These are phyloP conservation scores for Formicarius rufipectus DNA, from an alignment of 2,113 vertebrate genomes.

Conservation along the genomic window DNA sequence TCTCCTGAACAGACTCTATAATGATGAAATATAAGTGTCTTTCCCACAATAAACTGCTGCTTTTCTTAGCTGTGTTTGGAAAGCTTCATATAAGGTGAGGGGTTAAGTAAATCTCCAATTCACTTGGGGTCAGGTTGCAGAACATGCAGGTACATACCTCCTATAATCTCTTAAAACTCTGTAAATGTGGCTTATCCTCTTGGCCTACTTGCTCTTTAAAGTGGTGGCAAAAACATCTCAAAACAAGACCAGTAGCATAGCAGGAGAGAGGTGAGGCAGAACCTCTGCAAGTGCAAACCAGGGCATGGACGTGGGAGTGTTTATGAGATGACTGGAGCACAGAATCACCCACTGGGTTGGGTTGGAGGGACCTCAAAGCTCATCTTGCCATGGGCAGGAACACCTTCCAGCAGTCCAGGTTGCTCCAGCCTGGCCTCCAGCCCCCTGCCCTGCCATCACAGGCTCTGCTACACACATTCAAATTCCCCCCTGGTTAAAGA, in stretches of 20 bases:
- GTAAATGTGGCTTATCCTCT: background rate
- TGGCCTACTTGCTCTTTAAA: background rate
- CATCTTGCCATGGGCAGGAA: background rate
- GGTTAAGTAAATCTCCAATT: slow-evolving; percentile 7
- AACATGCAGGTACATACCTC: background rate
- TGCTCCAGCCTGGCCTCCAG: background rate
- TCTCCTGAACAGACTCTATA: slow-evolving; percentile 43
- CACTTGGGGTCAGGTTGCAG: background rate
- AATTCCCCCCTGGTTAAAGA: background rate
- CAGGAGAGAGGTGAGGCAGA: background rate
- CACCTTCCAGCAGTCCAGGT: background rate
- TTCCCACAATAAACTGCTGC: background rate
- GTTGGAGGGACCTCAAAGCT: background rate
- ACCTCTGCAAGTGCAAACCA: background rate
- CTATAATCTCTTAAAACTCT: background rate
- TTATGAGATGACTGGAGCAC: background rate
- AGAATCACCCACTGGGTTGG: background rate
- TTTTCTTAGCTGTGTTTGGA: slow-evolving; percentile 44
- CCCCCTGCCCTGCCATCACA: background rate
- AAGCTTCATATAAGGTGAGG: background rate
- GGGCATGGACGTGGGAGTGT: background rate
- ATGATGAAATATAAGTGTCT: slow-evolving; percentile 19
- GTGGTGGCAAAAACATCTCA: background rate
- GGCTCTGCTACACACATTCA: background rate
- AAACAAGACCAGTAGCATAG: background rate